phyloP scores from a whole-genome alignment of 2,888 invertebrate species.

The Spilarctia lutea region DNA sequence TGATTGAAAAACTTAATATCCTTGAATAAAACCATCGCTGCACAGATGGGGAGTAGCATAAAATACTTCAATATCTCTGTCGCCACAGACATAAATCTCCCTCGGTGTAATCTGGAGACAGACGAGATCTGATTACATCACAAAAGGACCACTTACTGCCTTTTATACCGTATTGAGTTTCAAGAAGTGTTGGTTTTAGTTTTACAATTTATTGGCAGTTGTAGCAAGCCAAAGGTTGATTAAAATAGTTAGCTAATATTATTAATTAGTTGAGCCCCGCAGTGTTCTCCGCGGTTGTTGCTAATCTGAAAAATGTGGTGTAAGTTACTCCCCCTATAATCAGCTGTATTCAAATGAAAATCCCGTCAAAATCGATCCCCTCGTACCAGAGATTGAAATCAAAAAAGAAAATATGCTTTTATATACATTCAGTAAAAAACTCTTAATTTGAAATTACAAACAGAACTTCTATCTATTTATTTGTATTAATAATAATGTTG shows the following conservation, averaged over 20 bases:
- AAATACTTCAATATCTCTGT: slow-evolving; percentile 49
- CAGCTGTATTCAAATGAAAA: too few relatives aligned
- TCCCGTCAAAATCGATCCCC: too few relatives aligned
- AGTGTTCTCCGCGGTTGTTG: too few relatives aligned
- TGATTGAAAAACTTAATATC: slow-evolving; percentile 37
- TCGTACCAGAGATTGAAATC: too few relatives aligned
- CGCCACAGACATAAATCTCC: slow-evolving; percentile 49
- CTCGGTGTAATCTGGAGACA: slow-evolving; percentile 46
- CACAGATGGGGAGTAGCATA: slow-evolving; percentile 43
- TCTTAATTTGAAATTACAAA: too few relatives aligned
- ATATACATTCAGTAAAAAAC: too few relatives aligned
- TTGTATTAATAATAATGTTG: neutral
- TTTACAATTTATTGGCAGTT: neutral
- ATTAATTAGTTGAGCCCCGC: too few relatives aligned
- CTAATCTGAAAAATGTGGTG: too few relatives aligned
- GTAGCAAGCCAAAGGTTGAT: neutral
- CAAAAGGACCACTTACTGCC: slow-evolving; percentile 32
- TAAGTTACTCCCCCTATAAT: too few relatives aligned
- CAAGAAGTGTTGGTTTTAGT: slow-evolving; percentile 7
- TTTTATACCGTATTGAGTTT: slow-evolving; percentile 30
- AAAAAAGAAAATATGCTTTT: too few relatives aligned
- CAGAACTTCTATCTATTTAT: too few relatives aligned
- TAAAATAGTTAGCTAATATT: neutral
- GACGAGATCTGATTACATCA: slow-evolving; percentile 49
- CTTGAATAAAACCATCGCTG: slow-evolving; percentile 26